These are phyloP conservation scores for Zaprionus vittiger DNA, from an alignment of 1,140 invertebrate genomes.

Conservation along the genomic window DNA sequence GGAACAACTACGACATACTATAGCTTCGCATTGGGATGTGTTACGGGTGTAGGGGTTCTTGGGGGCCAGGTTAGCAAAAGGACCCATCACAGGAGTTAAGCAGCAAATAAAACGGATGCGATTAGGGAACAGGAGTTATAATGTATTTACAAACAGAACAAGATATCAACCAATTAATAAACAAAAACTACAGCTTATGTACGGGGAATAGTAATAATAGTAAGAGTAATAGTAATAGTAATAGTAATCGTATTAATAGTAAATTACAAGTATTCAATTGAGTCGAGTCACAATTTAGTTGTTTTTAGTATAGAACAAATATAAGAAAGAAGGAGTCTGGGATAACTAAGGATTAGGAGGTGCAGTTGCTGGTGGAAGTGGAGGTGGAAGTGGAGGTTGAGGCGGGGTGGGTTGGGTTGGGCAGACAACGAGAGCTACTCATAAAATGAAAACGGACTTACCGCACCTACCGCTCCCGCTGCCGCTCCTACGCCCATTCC, in stretches of 20 bases:
- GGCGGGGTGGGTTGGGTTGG: slow-evolving; percentile 37
- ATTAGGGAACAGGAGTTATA: slow-evolving; percentile 51
- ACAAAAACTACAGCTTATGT: slow-evolving; percentile 27
- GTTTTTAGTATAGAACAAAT: slow-evolving; percentile 23
- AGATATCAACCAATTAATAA: slow-evolving; percentile 23
- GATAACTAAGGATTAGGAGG: slow-evolving; percentile 69
- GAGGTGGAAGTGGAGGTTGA: slow-evolving; percentile 38
- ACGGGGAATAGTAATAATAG: slow-evolving; percentile 30
- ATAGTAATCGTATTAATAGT: slow-evolving; percentile 20
- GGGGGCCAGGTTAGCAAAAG: neutral
- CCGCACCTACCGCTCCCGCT: slow-evolving; percentile 66
- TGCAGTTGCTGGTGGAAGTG: slow-evolving; percentile 38
- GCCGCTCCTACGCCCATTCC: slow-evolving; percentile 39
- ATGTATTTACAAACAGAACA: slow-evolving; percentile 61
- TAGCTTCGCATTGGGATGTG: neutral
- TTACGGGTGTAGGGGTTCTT: neutral
- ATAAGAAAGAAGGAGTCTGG: slow-evolving; percentile 20
- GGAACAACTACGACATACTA: neutral
- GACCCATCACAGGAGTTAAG: slow-evolving; percentile 40
- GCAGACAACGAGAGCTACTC: slow-evolving; percentile 59
- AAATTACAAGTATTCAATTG: slow-evolving; percentile 38
- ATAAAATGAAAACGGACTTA: slow-evolving; percentile 82
- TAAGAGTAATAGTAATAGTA: slow-evolving; percentile 27
- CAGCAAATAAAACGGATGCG: slow-evolving; percentile 69
- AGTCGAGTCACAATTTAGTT: slow-evolving; percentile 35